These are phyloP conservation scores for Seriola aureovittata DNA, from an alignment of 2,113 vertebrate genomes.

Conservation along the genomic window DNA sequence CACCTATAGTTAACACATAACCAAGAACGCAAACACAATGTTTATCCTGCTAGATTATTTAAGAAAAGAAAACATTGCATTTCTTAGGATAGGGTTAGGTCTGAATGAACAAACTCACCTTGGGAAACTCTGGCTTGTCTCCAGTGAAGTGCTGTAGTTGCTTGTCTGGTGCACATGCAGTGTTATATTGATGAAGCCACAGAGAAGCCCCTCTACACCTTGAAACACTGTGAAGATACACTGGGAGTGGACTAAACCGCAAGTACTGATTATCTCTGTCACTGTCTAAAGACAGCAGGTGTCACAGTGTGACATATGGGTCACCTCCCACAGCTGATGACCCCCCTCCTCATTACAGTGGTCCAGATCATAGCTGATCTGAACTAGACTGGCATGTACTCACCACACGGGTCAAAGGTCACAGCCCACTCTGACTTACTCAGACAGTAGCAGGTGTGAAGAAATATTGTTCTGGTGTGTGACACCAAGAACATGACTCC, in stretches of 20 bases:
- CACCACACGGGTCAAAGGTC: constrained; percentile 53
- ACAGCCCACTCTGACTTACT: constrained; percentile 31
- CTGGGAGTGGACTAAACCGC: constrained; percentile 7
- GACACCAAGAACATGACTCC: constrained; percentile 8
- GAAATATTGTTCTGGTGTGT: constrained; percentile 20
- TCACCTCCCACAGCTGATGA: constrained; percentile 47
- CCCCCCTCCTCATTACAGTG: constrained; percentile 67
- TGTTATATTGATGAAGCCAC: constrained; percentile 22
- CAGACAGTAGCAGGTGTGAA: constrained; percentile 72
- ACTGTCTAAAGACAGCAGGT: constrained; percentile 69
- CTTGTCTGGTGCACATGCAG: constrained; percentile 30
- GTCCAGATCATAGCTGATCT: constrained; percentile 25
- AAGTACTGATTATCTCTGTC: background rate
- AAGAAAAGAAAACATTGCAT: background rate
- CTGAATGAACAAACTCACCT: constrained; percentile 53
- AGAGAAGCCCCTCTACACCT: constrained; percentile 5
- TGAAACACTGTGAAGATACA: background rate
- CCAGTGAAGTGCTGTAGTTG: constrained; percentile 13
- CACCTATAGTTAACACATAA: constrained; percentile 21
- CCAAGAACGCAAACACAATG: background rate
- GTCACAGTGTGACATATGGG: constrained; percentile 49
- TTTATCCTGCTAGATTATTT: background rate
- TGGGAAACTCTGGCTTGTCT: constrained; percentile 12
- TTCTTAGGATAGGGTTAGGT: background rate
- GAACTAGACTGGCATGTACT: background rate